Evolutionary conservation across 2,888 invertebrate species (phyloP), one percentile per base, ranked within the genome.

Genomic region (Sussaba pulchella): DNA sequence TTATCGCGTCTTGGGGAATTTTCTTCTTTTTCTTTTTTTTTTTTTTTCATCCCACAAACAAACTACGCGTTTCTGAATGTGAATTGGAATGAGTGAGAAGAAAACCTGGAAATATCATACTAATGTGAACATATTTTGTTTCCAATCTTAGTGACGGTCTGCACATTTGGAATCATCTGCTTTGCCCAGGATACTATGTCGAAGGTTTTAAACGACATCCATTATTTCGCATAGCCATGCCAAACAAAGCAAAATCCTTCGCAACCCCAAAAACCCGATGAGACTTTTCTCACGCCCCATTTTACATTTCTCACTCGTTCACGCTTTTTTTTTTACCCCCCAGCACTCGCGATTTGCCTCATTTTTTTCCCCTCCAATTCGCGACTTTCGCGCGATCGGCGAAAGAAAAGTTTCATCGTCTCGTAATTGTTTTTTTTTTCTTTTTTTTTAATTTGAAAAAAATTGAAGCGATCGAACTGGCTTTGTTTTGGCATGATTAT

Each of bases 131-230:
- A 87, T 82, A 83, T 84, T 92, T 92, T 91, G 89, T 92, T 91
- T 92, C 89, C 91, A 91, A 90, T 91, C 91, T 89, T 92, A 92
- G 91, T 90, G 91, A 89, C 86, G 90, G 90, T 90, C 91, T 89
- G 85, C 90, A 87, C 91, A 87, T 89, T 89, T 87, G 91, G 91
- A 90, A 90, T 91, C 91, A 89, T 89, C 91, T 87, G 87, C 89
- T 90, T 90, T 89, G 77, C 88, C 90, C 87, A 89, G 91, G 91
- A 90, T 89, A 85, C 91, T 90, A 87, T 91, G 89, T 91, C 88
- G 88, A 91, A 92, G 91, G 91, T 92, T 91, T 82, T 61, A 76
- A 84, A 81, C 83, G 83, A 84, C 78, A 81, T 76, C 76, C 41
- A 78, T 79, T 70, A 67, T 81, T 79, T 63, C 66, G 81, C 24